These are phyloP conservation scores for Catocala sponsa DNA, from an alignment of 2,888 invertebrate species.

Conservation along the genomic window DNA sequence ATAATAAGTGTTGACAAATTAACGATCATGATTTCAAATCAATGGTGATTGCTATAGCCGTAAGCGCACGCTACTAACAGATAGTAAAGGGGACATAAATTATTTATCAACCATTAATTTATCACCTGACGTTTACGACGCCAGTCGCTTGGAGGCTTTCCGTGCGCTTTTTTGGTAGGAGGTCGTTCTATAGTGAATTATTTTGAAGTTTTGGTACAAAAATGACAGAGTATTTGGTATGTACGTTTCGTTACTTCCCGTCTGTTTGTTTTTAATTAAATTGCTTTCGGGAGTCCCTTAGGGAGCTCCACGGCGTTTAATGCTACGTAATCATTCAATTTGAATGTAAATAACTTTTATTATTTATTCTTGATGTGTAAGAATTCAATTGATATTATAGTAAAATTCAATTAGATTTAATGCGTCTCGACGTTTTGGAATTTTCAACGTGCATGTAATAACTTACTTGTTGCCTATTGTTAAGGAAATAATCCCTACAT, in stretches of 20 bases:
- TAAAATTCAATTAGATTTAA: no score
- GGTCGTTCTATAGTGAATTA: neutral
- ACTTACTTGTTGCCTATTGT: no score
- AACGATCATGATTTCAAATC: no score
- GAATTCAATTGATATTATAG: no score
- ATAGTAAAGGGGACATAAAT: conserved; percentile 17
- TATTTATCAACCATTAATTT: conserved; percentile 29
- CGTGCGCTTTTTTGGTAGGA: neutral
- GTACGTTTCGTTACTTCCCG: neutral
- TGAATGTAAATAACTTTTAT: neutral
- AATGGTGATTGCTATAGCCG: no score
- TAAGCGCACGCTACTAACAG: neutral
- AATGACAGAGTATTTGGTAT: neutral
- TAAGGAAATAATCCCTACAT: no score
- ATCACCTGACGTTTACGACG: conserved; percentile 21
- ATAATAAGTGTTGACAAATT: neutral
- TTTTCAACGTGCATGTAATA: no score
- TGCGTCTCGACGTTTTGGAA: no score
- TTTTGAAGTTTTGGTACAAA: neutral
- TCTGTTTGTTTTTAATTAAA: conserved; percentile 1
- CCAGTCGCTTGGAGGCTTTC: neutral
- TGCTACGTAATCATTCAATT: no score
- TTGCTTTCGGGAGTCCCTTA: neutral
- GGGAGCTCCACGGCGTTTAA: neutral
- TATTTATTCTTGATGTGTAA: neutral